Evolutionary conservation across 2,888 invertebrate species (phyloP).

Genomic region (Idaea biselata): DNA sequence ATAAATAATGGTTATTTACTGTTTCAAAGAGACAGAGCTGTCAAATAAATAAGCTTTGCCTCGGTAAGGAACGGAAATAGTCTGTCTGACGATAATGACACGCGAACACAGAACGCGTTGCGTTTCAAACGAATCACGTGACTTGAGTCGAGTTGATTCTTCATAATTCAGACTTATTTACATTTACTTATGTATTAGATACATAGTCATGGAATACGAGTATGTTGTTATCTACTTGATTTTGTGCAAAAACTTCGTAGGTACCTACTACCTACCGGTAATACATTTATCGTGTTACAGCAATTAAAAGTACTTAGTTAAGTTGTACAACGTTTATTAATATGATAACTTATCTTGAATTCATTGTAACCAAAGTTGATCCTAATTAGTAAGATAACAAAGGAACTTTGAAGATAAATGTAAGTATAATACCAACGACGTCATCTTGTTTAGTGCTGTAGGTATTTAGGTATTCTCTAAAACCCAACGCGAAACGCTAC

Average conservation of each 20-base stretch:
- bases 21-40: conserved; percentile 17
- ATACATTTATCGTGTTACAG: no score
- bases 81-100: conserved; percentile 29
- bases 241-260: not conserved
- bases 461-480: not conserved
- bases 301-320: no score
- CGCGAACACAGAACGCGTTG: conserved; percentile 24
- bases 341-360: not conserved
- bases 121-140: conserved; percentile 20
- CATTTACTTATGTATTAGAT: conserved; percentile 10
- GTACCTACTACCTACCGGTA: not conserved
- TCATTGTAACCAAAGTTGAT: no score
- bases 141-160: conserved; percentile 11
- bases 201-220: not conserved
- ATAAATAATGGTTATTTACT: conserved; percentile 22
- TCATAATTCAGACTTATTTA: conserved; percentile 5
- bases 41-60: conserved; percentile 24
- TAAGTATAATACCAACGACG: not conserved
- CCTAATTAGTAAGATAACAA: not conserved
- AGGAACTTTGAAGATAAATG: not conserved
- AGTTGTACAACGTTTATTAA: no score
- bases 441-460: not conserved
- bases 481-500: not conserved
- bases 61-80: conserved; percentile 25
- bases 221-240: not conserved